phyloP scores from a whole-genome alignment of 1,140 invertebrate genomes.

The Euwallacea fornicatus region DNA sequence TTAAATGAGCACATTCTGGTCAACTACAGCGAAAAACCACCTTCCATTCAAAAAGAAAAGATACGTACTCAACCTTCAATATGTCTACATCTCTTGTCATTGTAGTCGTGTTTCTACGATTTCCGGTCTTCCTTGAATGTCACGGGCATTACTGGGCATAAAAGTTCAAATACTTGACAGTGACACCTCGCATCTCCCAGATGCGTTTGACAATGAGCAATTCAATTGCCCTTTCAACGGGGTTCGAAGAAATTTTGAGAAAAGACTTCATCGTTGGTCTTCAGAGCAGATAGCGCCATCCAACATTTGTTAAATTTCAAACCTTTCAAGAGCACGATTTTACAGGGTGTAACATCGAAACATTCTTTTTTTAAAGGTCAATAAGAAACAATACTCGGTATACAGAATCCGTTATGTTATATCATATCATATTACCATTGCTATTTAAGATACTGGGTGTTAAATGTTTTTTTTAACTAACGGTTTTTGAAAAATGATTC shows the following conservation, averaged over 20 bases:
- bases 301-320: too few species aligned
- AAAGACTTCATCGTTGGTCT: too few species aligned
- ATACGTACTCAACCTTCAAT: neutral
- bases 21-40: slow-evolving; percentile 3
- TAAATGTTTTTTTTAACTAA: too few species aligned
- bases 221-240: slow-evolving; percentile 3
- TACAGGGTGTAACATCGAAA: neutral
- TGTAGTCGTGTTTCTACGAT: slow-evolving; percentile 30
- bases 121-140: slow-evolving; percentile 35
- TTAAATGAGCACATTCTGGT: neutral
- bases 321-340: too few species aligned
- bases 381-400: too few species aligned
- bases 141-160: slow-evolving; percentile 2
- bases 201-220: slow-evolving; percentile 10
- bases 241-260: neutral
- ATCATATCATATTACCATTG: too few species aligned
- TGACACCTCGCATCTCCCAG: slow-evolving; percentile 17
- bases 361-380: neutral
- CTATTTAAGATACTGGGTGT: too few species aligned
- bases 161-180: slow-evolving; percentile 31
- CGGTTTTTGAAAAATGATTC: too few species aligned
- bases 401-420: too few species aligned
- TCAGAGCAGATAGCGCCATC: too few species aligned
- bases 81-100: slow-evolving; percentile 19
- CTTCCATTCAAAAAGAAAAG: neutral